Conservation (phyloP, 2,797 vertebrate genomes). For the Pipistrellus nathusii region DNA sequence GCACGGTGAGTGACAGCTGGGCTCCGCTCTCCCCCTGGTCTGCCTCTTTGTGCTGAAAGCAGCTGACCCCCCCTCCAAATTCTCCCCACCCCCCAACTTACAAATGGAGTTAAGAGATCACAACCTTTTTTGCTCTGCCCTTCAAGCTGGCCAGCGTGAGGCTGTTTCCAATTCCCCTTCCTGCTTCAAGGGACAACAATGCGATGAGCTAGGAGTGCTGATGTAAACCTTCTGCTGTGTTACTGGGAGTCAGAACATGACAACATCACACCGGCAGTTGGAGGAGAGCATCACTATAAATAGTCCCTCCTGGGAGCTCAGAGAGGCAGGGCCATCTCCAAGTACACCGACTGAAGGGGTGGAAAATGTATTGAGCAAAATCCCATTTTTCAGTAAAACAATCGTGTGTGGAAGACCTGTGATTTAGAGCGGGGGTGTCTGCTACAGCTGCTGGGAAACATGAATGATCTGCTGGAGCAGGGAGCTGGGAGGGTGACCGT, state of each 20-base stretch:
- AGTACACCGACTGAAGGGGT: background rate
- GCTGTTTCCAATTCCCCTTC: slow-evolving; percentile 50
- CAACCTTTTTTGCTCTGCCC: slow-evolving; percentile 25
- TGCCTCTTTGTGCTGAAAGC: background rate
- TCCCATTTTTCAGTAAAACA: background rate
- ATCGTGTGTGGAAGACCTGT: slow-evolving; percentile 59
- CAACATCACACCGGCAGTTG: slow-evolving; percentile 11
- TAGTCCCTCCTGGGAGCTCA: background rate
- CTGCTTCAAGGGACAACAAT: slow-evolving; percentile 25
- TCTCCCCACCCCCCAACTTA: background rate
- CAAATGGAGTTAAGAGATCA: slow-evolving; percentile 15
- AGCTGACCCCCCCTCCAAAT: background rate
- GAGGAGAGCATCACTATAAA: background rate
- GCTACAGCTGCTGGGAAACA: background rate
- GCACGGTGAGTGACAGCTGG: background rate
- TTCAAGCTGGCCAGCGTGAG: background rate
- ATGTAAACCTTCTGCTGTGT: slow-evolving; percentile 66
- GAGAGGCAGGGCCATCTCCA: slow-evolving; percentile 7
- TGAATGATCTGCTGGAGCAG: slow-evolving; percentile 70
- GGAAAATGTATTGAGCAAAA: slow-evolving; percentile 48
- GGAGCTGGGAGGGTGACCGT: slow-evolving; percentile 12
- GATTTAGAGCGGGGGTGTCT: slow-evolving; percentile 61
- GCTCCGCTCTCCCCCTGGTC: background rate
- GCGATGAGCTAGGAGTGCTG: background rate
- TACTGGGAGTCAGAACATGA: slow-evolving; percentile 38